Conservation (phyloP, 2,113 vertebrate genomes). For the Platichthys flesus region DNA sequence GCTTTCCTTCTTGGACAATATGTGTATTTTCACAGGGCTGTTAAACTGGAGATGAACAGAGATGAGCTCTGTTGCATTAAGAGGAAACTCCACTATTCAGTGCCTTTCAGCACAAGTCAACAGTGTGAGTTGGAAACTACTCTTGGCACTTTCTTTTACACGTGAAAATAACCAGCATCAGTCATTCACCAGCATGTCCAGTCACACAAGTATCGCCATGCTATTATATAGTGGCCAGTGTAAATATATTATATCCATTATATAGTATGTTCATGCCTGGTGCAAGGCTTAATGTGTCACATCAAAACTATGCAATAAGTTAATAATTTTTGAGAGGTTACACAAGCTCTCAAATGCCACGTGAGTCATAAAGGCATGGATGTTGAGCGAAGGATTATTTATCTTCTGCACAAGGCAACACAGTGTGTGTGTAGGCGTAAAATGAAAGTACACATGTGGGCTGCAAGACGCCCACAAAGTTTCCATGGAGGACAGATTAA, state of each 20-base stretch:
- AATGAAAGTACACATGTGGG: slow-evolving; percentile 52
- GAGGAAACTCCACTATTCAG: not conserved
- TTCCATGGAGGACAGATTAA: slow-evolving; percentile 42
- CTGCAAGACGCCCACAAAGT: slow-evolving; percentile 40
- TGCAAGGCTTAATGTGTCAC: slow-evolving; percentile 18
- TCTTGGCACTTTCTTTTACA: not conserved
- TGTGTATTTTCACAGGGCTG: too few relatives aligned
- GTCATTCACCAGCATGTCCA: not conserved
- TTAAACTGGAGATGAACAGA: not conserved
- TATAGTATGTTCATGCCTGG: not conserved
- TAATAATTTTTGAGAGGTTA: slow-evolving; percentile 14
- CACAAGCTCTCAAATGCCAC: slow-evolving; percentile 11
- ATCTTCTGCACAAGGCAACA: slow-evolving; percentile 25
- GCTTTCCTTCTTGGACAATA: too few relatives aligned
- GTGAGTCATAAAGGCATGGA: slow-evolving; percentile 33
- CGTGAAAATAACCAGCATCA: not conserved
- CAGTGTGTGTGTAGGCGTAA: slow-evolving; percentile 19
- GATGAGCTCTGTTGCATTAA: not conserved
- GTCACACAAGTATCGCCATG: not conserved
- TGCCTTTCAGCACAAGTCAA: too few relatives aligned
- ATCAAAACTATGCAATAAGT: slow-evolving; percentile 28
- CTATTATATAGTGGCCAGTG: not conserved
- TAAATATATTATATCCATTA: slow-evolving; percentile 7
- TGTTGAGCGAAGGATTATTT: slow-evolving; percentile 48
- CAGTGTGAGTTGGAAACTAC: too few relatives aligned